Evolutionary conservation across 2,113 vertebrate genomes (phyloP).

Genomic region (Corapipo altera): DNA sequence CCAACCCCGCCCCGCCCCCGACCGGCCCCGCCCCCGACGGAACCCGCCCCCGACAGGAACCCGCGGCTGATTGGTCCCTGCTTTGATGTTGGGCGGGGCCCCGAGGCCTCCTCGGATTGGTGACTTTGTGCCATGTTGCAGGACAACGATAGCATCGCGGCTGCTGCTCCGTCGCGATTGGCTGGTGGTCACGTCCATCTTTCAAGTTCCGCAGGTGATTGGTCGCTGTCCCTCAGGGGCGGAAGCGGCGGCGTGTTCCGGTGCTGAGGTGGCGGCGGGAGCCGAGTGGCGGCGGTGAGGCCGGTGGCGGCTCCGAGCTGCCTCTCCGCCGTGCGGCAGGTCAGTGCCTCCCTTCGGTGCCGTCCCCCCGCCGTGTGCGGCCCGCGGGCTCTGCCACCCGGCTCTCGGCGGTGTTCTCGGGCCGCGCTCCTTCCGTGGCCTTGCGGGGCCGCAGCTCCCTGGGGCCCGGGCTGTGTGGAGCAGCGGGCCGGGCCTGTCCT

Average conservation of each 20-base stretch:
- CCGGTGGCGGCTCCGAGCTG: not conserved
- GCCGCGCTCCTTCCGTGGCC: too few relatives aligned
- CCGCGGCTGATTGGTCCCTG: not conserved
- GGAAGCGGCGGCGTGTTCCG: not conserved
- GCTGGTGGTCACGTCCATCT: rapidly evolving
- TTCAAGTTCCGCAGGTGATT: rapidly evolving
- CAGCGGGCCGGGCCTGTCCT: not conserved
- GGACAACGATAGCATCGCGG: not conserved
- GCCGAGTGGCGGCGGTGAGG: not conserved
- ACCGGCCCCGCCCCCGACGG: too few relatives aligned
- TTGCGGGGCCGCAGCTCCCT: not conserved
- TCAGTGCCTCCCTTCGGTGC: not conserved
- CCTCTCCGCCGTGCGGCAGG: not conserved
- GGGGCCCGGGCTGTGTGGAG: too few relatives aligned
- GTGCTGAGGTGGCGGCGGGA: conserved; percentile 55
- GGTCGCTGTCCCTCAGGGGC: rapidly evolving
- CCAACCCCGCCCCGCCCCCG: not conserved
- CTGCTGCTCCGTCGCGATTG: not conserved
- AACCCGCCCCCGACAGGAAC: rapidly evolving
- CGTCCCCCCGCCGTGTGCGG: too few relatives aligned
- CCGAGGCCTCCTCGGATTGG: not conserved
- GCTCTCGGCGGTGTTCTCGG: not conserved
- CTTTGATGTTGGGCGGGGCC: not conserved
- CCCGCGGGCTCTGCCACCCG: not conserved
- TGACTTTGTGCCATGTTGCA: not conserved